These are phyloP conservation scores for Kryptolebias ocellatus DNA, from an alignment of 2,797 vertebrate species.

Conservation along the genomic window DNA sequence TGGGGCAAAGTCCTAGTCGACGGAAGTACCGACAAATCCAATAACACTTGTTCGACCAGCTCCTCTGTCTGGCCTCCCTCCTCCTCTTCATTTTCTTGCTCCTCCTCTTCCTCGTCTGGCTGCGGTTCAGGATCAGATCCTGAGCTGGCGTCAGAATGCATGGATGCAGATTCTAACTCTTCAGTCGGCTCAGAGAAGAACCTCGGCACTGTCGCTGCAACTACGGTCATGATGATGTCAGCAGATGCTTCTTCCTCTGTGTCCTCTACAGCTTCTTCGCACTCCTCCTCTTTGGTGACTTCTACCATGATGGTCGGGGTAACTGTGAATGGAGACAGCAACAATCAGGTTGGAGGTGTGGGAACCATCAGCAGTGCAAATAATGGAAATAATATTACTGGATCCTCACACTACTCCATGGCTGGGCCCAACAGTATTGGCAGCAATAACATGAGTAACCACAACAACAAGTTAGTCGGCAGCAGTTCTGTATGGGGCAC, in stretches of 20 bases:
- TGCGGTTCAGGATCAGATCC: constrained; percentile 87
- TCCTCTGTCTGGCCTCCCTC: constrained; percentile 78
- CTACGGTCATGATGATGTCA: constrained; percentile 77
- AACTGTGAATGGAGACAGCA: constrained; percentile 72
- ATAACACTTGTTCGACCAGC: constrained; percentile 69
- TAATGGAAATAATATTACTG: constrained; percentile 80
- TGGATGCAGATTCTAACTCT: constrained; percentile 93
- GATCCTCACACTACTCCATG: constrained; percentile 77
- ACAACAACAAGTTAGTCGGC: constrained; percentile 83
- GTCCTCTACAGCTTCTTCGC: constrained; percentile 67
- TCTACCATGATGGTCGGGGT: constrained; percentile 68
- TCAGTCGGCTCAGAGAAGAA: constrained; percentile 92
- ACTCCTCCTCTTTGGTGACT: constrained; percentile 56
- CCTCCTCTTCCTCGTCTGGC: constrained; percentile 78
- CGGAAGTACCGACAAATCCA: constrained; percentile 76
- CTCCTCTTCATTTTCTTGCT: constrained; percentile 77
- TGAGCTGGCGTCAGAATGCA: constrained; percentile 93
- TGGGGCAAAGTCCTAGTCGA: constrained; percentile 94
- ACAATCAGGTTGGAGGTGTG: constrained; percentile 72
- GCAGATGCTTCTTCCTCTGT: constrained; percentile 71
- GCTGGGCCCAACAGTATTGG: constrained; percentile 77
- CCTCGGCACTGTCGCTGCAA: constrained; percentile 77
- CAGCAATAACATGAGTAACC: constrained; percentile 93
- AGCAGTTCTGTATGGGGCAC: constrained; percentile 87
- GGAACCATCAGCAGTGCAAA: constrained; percentile 80